Evolutionary conservation across 2,797 vertebrate genomes (phyloP).

Genomic region (Myiothlypis coronata): DNA sequence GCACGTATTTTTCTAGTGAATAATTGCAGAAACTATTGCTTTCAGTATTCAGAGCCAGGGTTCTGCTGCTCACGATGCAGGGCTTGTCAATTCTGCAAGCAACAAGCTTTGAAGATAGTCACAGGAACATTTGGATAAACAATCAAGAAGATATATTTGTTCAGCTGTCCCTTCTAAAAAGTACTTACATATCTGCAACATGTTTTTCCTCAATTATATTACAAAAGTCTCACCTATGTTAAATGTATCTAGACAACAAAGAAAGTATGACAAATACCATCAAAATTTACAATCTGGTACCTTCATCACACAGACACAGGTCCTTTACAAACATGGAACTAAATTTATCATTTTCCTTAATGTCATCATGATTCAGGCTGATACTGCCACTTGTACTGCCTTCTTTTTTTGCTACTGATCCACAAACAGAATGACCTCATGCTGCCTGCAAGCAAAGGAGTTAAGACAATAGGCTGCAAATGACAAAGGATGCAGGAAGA

Average conservation of each 20-base stretch:
- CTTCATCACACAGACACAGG: not conserved
- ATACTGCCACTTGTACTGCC: not conserved
- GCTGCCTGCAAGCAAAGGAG: not conserved
- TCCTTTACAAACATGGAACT: not conserved
- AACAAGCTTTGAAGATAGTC: not conserved
- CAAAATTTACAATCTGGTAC: not conserved
- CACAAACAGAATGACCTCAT: not conserved
- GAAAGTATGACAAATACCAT: not conserved
- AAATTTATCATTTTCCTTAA: not conserved
- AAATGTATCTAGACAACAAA: not conserved
- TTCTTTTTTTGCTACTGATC: not conserved
- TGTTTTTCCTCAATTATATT: not conserved
- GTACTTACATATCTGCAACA: not conserved
- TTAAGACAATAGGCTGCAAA: not conserved
- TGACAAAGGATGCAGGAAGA: not conserved
- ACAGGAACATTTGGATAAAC: constrained; percentile 23
- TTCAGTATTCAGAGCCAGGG: not conserved
- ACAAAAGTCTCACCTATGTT: not conserved
- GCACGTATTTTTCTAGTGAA: not conserved
- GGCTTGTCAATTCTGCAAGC: constrained; percentile 12
- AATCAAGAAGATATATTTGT: not conserved
- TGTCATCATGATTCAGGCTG: not conserved
- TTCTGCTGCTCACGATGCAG: not conserved
- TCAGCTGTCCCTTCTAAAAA: not conserved
- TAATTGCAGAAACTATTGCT: not conserved